Base-by-base conservation (phyloP, 1,140 invertebrate species). In the Onthophagus taurus region DNA sequence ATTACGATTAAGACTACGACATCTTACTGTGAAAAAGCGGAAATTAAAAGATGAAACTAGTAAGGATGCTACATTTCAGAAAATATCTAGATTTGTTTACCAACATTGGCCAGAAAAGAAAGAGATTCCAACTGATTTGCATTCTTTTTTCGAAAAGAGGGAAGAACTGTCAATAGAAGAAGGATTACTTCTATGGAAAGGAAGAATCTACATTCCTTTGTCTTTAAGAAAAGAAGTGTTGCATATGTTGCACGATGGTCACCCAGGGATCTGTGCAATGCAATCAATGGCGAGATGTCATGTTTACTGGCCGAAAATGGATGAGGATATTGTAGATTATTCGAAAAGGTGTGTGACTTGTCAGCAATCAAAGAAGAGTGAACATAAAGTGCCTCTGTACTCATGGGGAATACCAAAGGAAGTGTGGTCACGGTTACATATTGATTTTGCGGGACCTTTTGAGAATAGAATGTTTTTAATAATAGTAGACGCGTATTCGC, bases 301-400 rank as follows among this genome's bases (percentile, higher is more conserved):
- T 36, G 51, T 68, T 0, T 72, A 58, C 52, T 74, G 67, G 68
- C 59, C 59, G 20, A 53, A 58, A 7, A 53, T 72, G 1, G 62
- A 69, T 44, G 30, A 43, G 3, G 61, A 68, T 1, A 66, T 73
- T 2, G 56, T 64, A 36, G 33, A 44, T 12, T 17, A 48, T 8
- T 54, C 51, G 18, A 20, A n/a, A n/a, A n/a, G n/a, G n/a, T n/a
- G n/a, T n/a, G n/a, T n/a, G n/a, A n/a, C n/a, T n/a, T n/a, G n/a
- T n/a, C n/a, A n/a, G n/a, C n/a, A n/a, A n/a, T n/a, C n/a, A n/a
- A n/a, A n/a, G n/a, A n/a, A n/a, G n/a, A n/a, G n/a, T n/a, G n/a
- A n/a, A n/a, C n/a, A n/a, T n/a, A n/a, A n/a, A n/a, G n/a, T n/a
- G n/a, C n/a, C n/a, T n/a, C n/a, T n/a, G n/a, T n/a, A n/a, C n/a